Evolutionary conservation across 2,888 invertebrate species (phyloP), one percentile per base, ranked within the genome.

Genomic region (Ophonus ardosiacus): DNA sequence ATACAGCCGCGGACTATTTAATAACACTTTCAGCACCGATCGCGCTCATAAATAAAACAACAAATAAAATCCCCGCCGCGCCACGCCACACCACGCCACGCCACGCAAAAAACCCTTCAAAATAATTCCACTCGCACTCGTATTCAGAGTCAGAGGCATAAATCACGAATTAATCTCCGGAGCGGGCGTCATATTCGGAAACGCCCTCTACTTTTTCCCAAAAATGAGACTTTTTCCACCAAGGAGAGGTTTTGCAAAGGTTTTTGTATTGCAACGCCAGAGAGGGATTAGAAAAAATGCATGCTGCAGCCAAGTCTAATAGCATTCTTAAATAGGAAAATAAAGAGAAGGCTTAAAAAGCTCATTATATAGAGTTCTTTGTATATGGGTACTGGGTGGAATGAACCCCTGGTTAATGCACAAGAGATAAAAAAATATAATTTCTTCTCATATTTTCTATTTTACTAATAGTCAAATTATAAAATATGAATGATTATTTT

Each of bases 131-230:
- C 59, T 79, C 59, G 79, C 79, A 79, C 59, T 79, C 59, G 79
- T 61, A 79, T 57, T 79, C 79, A 79, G 59, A 79, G 31, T 79
- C 79, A 79, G 59, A 79, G 31, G 61, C 79, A 79, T 79, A 79
- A 79, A 79, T 79, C 79, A 79, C 79, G 59, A 79, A 79, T 79
- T 79, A 79, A 79, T 79, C 79, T 61, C 59, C 59, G 61, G 51
- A 7, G 76, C 59, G 21, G 71, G 71, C 71, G 71, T 74, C 71
- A 74, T 74, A 74, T 74, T 43, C 71, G 40, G 71, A 40, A 18
- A 40, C 71, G 71, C 71, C 71, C 71, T 24, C 79, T 24, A 59
- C 61, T 79, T 79, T 79, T 79, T 59, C 61, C 56, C 78, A 1
- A 56, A 78, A 56, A 78, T 56, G 24, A 7, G 56, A 51, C 78